These are phyloP conservation scores for Laupala kohalensis DNA, from an alignment of 1,140 invertebrate species.

Conservation along the genomic window DNA sequence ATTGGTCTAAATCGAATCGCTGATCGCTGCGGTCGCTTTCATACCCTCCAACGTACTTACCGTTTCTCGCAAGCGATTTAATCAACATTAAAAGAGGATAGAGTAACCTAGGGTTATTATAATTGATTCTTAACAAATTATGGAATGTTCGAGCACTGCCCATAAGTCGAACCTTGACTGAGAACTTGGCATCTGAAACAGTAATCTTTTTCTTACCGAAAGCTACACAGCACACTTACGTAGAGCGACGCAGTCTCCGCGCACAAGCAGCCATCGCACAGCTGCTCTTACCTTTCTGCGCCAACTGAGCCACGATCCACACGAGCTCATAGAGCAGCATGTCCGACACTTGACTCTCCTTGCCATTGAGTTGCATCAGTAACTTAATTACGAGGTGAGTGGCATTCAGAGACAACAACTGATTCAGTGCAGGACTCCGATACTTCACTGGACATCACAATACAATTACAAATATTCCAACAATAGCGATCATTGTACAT, in stretches of 20 bases:
- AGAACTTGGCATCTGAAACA: slow-evolving; percentile 47
- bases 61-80: slow-evolving; percentile 45
- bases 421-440: slow-evolving; percentile 27
- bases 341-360: slow-evolving; percentile 28
- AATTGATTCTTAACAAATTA: slow-evolving; percentile 42
- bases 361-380: slow-evolving; percentile 27
- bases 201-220: slow-evolving; percentile 9
- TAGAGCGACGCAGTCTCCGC: background rate
- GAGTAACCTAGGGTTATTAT: slow-evolving; percentile 41
- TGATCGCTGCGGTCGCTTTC: too few species aligned
- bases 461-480: too few species aligned
- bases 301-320: slow-evolving; percentile 34
- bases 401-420: slow-evolving; percentile 31
- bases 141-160: slow-evolving; percentile 46
- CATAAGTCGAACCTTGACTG: slow-evolving; percentile 40
- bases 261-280: background rate
- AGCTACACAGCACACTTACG: background rate
- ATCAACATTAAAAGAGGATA: slow-evolving; percentile 46
- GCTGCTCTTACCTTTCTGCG: slow-evolving; percentile 20
- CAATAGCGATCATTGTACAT: too few species aligned
- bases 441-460: slow-evolving; percentile 28
- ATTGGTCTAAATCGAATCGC: too few species aligned
- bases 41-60: slow-evolving; percentile 40
- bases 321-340: slow-evolving; percentile 31
- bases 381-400: slow-evolving; percentile 32